phyloP scores from a whole-genome alignment of 1,140 invertebrate species.

The Aphaenogaster ashmeadi region DNA sequence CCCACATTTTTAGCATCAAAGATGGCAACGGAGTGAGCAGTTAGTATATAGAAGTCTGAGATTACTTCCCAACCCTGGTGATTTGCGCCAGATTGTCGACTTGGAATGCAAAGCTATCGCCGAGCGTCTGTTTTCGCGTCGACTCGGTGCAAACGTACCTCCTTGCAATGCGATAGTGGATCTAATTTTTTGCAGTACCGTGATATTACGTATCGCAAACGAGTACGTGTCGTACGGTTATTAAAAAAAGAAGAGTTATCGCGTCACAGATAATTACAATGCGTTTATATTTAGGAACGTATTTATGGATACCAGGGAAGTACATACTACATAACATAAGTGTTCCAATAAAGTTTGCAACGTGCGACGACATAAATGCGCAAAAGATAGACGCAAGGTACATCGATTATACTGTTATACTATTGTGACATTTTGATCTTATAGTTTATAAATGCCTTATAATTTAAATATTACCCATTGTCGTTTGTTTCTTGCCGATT shows the following conservation, averaged over 20 bases:
- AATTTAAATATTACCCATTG: conserved; percentile 4
- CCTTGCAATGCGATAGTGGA: not conserved
- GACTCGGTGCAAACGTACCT: not conserved
- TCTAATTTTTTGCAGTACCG: not conserved
- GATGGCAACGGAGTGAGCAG: too few relatives aligned
- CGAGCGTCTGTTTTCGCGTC: conserved; percentile 1
- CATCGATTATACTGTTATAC: not conserved
- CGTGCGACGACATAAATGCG: not conserved
- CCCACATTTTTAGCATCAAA: too few relatives aligned
- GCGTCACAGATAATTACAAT: conserved; percentile 42
- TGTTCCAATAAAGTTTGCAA: conserved; percentile 14
- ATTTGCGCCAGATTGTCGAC: not conserved
- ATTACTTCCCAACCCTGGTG: not conserved
- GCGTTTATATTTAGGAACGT: conserved; percentile 12
- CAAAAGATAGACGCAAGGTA: not conserved
- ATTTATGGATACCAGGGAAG: conserved; percentile 18
- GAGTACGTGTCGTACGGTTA: not conserved
- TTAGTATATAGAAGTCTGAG: too few relatives aligned
- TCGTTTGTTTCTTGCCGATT: not conserved
- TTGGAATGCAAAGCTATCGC: not conserved
- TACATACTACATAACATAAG: not conserved
- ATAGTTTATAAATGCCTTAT: not conserved
- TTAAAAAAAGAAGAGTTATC: conserved; percentile 13
- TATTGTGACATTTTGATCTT: not conserved
- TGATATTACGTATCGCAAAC: conserved; percentile 15